Conservation (phyloP, 2,888 invertebrate species). For the Exephanes ischioxanthus region DNA sequence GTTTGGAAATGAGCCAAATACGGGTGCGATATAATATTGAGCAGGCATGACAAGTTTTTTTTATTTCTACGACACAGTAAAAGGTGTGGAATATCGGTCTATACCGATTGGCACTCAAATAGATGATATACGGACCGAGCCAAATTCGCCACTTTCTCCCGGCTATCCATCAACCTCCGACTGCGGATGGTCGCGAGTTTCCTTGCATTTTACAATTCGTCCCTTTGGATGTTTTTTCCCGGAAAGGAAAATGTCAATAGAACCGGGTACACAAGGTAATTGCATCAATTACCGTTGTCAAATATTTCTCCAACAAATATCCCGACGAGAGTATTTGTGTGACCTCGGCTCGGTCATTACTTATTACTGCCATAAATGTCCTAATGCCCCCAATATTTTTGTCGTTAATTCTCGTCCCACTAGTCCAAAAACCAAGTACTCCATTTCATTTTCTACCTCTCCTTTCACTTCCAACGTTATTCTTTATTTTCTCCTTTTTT, state of each 20-base stretch:
- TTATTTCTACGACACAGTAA: slow-evolving; percentile 29
- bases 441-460: slow-evolving; percentile 38
- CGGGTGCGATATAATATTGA: slow-evolving; percentile 36
- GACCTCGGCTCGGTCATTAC: neutral
- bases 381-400: neutral
- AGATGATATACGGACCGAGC: neutral
- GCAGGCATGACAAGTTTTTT: slow-evolving; percentile 35
- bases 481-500: neutral
- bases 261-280: neutral
- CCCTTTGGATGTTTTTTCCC: slow-evolving; percentile 13
- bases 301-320: neutral
- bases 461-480: slow-evolving; percentile 41
- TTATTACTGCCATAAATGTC: slow-evolving; percentile 1
- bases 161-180: neutral
- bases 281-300: slow-evolving; percentile 13
- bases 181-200: neutral
- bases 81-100: neutral
- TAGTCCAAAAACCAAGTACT: slow-evolving; percentile 9
- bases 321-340: neutral
- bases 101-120: neutral
- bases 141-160: too few species aligned
- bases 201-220: slow-evolving; percentile 12
- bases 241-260: slow-evolving; percentile 23
- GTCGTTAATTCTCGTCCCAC: slow-evolving; percentile 6
- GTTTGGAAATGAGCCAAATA: slow-evolving; percentile 57